A percentile compares a stretch with the other conserved stretches of the same genome.
phyloP scores from a whole-genome alignment of 2,888 invertebrate species.

The Drosophila incognita region DNA sequence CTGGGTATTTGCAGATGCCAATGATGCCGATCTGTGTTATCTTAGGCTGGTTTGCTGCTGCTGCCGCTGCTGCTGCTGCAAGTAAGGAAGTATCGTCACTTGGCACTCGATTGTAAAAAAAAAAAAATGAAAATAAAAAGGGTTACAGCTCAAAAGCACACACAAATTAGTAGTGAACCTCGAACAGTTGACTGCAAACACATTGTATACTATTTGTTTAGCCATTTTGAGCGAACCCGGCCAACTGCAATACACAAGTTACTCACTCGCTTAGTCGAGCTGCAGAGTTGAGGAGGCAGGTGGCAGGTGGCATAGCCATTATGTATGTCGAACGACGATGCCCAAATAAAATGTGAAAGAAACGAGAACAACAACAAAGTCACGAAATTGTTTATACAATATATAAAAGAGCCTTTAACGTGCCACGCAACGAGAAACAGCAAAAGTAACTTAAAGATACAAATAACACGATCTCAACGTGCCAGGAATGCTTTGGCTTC shows the following conservation, averaged over 20 bases:
- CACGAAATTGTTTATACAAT: conserved; percentile 79
- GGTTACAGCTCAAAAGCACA: conserved; percentile 1
- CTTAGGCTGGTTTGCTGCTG: conserved; percentile 52
- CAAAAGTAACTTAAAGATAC: conserved; percentile 79
- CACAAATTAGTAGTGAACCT: conserved; percentile 63
- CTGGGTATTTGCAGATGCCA: conserved; percentile 64
- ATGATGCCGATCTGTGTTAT: conserved; percentile 72
- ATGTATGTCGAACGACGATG: conserved; percentile 62
- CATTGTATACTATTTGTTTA: conserved; percentile 51
- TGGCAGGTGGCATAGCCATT: conserved; percentile 56
- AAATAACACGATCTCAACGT: conserved; percentile 68
- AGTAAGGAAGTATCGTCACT: conserved; percentile 13
- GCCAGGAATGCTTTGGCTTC: conserved; percentile 48
- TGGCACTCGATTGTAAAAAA: conserved; percentile 18
- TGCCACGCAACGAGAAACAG: conserved; percentile 57
- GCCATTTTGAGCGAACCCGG: conserved; percentile 57
- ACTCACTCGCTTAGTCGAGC: conserved; percentile 21
- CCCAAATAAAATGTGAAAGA: conserved; percentile 67
- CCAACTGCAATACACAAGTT: conserved; percentile 46
- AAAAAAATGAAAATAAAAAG: not conserved
- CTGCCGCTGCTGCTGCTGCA: conserved; percentile 6
- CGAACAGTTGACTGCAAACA: conserved; percentile 44
- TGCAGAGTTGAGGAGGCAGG: conserved; percentile 1
- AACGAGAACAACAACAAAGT: conserved; percentile 68
- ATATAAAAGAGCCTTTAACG: conserved; percentile 66